Conservation (phyloP, 2,113 vertebrate species). For the Promerops cafer region DNA sequence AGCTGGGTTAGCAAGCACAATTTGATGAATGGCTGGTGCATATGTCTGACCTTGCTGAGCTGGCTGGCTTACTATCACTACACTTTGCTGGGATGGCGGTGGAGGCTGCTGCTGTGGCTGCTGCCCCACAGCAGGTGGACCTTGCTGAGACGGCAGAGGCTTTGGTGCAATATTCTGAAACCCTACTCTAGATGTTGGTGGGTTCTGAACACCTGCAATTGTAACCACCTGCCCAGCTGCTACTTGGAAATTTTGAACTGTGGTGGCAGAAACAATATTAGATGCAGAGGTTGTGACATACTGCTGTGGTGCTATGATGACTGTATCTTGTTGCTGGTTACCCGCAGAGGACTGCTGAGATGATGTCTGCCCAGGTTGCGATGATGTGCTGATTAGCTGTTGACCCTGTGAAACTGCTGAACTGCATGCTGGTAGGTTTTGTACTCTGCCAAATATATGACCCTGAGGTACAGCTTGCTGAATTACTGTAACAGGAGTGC, state of each 20-base stretch:
- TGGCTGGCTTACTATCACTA: slow-evolving; percentile 90
- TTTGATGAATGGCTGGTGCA: slow-evolving; percentile 95
- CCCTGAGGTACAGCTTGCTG: slow-evolving; percentile 90
- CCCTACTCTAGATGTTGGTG: slow-evolving; percentile 85
- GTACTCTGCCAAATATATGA: slow-evolving; percentile 91
- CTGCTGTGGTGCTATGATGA: slow-evolving; percentile 82
- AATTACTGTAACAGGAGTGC: slow-evolving; percentile 90
- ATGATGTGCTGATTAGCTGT: slow-evolving; percentile 78
- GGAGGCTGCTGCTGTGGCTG: slow-evolving; percentile 72
- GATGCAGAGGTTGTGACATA: slow-evolving; percentile 77
- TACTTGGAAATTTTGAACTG: slow-evolving; percentile 87
- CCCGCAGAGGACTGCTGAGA: slow-evolving; percentile 75
- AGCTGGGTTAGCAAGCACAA: slow-evolving; percentile 91
- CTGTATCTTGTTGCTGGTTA: slow-evolving; percentile 82
- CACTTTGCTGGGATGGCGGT: slow-evolving; percentile 83
- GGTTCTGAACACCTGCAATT: slow-evolving; percentile 81
- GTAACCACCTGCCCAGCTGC: slow-evolving; percentile 82
- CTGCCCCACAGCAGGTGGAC: slow-evolving; percentile 72
- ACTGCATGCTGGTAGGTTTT: slow-evolving; percentile 85
- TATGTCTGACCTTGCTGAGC: slow-evolving; percentile 88
- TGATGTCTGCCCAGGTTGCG: slow-evolving; percentile 71
- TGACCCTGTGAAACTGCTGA: slow-evolving; percentile 80
- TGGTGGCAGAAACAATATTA: slow-evolving; percentile 80
- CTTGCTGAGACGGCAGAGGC: slow-evolving; percentile 84
- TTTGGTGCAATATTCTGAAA: slow-evolving; percentile 98